Evolutionary conservation across 2,888 invertebrate genomes (phyloP), one percentile per base, ranked within the genome.

Genomic region (Diaprepes abbreviatus): DNA sequence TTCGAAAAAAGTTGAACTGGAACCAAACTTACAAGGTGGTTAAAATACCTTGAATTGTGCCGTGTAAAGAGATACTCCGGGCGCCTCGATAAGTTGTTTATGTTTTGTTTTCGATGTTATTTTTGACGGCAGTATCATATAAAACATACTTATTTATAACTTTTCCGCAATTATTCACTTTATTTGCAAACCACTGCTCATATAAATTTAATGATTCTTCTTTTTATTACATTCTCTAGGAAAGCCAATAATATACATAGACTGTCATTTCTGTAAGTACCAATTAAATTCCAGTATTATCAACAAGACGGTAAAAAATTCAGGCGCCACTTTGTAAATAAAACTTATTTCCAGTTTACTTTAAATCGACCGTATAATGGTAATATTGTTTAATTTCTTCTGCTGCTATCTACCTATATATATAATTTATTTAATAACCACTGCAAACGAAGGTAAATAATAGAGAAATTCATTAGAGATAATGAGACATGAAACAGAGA

Each of bases 231-330:
- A 16, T 45, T 65, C 55, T 45, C 55, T 57, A 19, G 43, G 24
- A 63, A 63, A 36, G 54, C 40, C 57, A 55, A 65, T 65, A 65
- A 65, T 45, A 65, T 65, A 55, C 43, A 33, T 64, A 45, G 19
- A 57, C 43, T 65, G 64, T 65, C 64, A 38, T 24, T 43, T 65
- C 5, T 35, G 33, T 31, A 55, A 65, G 64, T 57, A 54, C 64
- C 57, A 65, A 65, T 65, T 65, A 65, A 65, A 65, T 17, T 14
- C 40, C 19, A 65, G 57, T 65, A 55, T 65, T 57, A 65, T 65
- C 55, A 33, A 36, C 33, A 45, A 55, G 55, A 40, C 43, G 31
- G 21, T 24, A 58, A 66, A 66, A 66, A 66, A 54, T 60, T 12
- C 31, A 38, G 66, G 66, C 66, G 66, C 66, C 66, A 43, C 59